A percentile compares a stretch with the other conserved stretches of the same genome.
Conservation (phyloP, 2,113 vertebrate genomes). For the Pristiophorus japonicus region DNA sequence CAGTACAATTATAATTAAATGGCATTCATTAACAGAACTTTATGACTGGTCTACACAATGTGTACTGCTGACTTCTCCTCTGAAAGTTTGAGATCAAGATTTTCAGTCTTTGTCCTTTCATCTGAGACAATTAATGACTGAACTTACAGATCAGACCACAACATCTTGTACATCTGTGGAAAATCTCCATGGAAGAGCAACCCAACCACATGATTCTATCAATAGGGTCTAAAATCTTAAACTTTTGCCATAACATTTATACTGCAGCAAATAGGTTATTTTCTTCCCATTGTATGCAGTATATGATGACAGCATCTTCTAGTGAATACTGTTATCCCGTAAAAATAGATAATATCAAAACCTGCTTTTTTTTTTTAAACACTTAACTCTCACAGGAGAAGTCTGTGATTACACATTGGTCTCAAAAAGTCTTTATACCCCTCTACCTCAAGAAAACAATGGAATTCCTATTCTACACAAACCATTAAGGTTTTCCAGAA, state of each 20-base stretch:
- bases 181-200: neutral
- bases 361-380: neutral
- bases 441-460: neutral
- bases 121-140: conserved; percentile 5
- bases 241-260: neutral
- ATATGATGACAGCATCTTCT: neutral
- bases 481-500: neutral
- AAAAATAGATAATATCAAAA: neutral
- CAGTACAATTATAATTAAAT: conserved; percentile 29
- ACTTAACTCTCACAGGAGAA: neutral
- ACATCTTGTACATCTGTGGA: neutral
- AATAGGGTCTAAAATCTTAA: neutral
- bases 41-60: conserved; percentile 5
- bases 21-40: conserved; percentile 20
- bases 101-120: neutral
- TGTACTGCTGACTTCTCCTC: conserved; percentile 12
- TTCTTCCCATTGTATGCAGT: neutral
- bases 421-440: neutral
- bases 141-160: neutral
- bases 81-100: neutral
- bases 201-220: conserved; percentile 23
- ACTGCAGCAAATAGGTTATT: neutral
- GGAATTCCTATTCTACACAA: neutral
- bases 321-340: neutral
- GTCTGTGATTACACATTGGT: neutral